A percentile compares a stretch with the other conserved stretches of the same genome.
Evolutionary conservation across 2,797 vertebrate species (phyloP).

Genomic region (Pelodytes ibericus): DNA sequence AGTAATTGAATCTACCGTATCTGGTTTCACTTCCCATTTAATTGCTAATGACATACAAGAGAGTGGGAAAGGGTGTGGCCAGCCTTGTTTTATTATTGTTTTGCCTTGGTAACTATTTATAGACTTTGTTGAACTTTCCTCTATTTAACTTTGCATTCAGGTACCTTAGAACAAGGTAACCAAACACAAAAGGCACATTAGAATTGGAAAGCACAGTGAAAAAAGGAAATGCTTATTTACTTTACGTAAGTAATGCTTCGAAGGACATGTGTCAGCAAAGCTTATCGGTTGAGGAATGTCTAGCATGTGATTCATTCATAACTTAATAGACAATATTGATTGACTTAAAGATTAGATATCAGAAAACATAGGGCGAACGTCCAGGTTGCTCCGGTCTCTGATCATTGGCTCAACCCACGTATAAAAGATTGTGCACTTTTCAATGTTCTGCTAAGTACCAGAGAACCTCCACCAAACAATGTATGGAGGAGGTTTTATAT

Average conservation of each 20-base stretch:
- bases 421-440: too few relatives aligned
- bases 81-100: conserved; percentile 52
- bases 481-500: too few relatives aligned
- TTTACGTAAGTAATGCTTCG: conserved; percentile 21
- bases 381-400: too few relatives aligned
- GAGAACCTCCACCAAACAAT: too few relatives aligned
- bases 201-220: background rate
- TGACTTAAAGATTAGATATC: too few relatives aligned
- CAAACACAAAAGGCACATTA: conserved; percentile 7
- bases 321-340: too few relatives aligned
- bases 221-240: conserved; percentile 41
- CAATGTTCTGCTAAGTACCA: too few relatives aligned
- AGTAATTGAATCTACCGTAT: conserved; percentile 60
- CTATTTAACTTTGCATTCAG: conserved; percentile 66
- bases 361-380: too few relatives aligned
- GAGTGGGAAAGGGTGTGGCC: conserved; percentile 66
- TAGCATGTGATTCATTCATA: too few relatives aligned
- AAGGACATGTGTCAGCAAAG: background rate
- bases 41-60: conserved; percentile 64
- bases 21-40: conserved; percentile 62
- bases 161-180: conserved; percentile 61
- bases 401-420: too few relatives aligned
- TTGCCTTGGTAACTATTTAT: conserved; percentile 68
- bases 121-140: conserved; percentile 70
- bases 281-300: background rate